These are phyloP conservation scores for Dysmachus trigonus DNA, from an alignment of 2,888 invertebrate genomes.

Conservation along the genomic window DNA sequence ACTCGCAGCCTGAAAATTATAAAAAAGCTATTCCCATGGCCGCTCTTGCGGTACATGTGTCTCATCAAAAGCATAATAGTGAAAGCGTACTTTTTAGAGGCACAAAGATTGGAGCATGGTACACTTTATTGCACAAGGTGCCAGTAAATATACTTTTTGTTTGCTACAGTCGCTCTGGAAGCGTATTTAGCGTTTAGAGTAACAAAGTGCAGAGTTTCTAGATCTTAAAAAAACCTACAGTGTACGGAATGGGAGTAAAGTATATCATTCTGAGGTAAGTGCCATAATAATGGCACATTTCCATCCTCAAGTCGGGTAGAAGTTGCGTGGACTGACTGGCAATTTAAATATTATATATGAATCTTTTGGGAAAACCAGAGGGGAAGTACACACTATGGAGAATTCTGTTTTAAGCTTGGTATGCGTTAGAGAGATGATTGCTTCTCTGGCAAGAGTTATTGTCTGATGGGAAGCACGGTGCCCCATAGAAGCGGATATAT, in stretches of 20 bases:
- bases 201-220: background rate
- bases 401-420: background rate
- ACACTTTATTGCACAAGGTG: background rate
- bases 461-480: background rate
- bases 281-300: background rate
- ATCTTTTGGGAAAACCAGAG: background rate
- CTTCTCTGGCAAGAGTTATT: background rate
- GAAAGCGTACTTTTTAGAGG: background rate
- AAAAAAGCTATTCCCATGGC: background rate
- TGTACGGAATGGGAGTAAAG: background rate
- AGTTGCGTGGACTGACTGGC: background rate
- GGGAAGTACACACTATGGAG: background rate
- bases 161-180: background rate
- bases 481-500: background rate
- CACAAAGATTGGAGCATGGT: background rate
- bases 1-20: background rate
- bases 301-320: background rate
- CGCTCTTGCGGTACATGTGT: background rate
- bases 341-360: background rate
- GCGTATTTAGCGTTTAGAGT: background rate
- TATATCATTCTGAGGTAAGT: background rate
- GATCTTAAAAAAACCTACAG: background rate
- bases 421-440: background rate
- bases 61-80: background rate
- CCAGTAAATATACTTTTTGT: background rate